Conservation (phyloP, 1,140 invertebrate species). For the Diachasmimorpha longicaudata region DNA sequence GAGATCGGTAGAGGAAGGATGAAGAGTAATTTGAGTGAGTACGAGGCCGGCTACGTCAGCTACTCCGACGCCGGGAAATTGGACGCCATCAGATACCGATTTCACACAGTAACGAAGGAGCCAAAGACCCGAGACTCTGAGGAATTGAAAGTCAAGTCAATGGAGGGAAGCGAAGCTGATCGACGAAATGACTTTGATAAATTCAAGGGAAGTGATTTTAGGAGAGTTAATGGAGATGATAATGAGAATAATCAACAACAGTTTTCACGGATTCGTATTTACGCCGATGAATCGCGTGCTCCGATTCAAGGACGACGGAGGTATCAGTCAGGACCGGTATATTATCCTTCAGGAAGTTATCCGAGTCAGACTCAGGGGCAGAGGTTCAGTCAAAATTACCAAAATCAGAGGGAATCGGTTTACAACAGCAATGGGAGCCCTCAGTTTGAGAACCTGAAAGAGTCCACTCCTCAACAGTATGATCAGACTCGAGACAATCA, state of each 20-base stretch:
- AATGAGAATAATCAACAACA: not conserved
- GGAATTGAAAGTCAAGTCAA: constrained; percentile 19
- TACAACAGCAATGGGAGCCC: not conserved
- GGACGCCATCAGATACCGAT: constrained; percentile 54
- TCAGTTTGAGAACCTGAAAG: not conserved
- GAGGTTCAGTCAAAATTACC: not conserved
- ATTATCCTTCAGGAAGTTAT: not conserved
- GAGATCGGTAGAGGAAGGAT: constrained; percentile 48
- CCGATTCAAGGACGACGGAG: not conserved
- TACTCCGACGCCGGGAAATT: constrained; percentile 51
- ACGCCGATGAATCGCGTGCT: not conserved
- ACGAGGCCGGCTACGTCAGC: constrained; percentile 55
- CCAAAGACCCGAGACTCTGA: constrained; percentile 24
- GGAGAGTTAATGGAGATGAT: not conserved
- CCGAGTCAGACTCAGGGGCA: not conserved
- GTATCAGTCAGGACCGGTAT: not conserved
- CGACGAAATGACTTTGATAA: not conserved
- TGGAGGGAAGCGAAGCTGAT: not conserved
- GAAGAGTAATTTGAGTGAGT: constrained; percentile 52
- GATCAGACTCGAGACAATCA: not conserved
- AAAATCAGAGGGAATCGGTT: not conserved
- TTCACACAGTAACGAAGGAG: constrained; percentile 53
- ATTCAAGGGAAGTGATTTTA: not conserved
- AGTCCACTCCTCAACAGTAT: not conserved
- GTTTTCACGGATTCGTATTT: not conserved